Base-by-base conservation (phyloP, 2,888 invertebrate genomes). In the Platerodrilus igneus region DNA sequence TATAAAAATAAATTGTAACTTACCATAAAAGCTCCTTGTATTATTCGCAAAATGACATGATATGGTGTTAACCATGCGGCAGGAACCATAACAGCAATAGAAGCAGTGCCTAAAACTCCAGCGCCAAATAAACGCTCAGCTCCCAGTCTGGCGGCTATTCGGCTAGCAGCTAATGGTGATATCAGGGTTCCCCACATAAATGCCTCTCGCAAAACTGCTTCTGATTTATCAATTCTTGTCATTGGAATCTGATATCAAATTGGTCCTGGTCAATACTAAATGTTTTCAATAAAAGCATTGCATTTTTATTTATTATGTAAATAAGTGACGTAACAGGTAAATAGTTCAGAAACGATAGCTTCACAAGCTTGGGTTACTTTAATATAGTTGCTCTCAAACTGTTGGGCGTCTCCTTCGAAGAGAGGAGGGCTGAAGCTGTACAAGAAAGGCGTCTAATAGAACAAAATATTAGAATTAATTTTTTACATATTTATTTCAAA, bases 151-250 rank as follows among this genome's bases (percentile, higher is more conserved):
- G 73, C 75, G 52, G 75, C 75, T 17, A 76, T 71, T 37, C 75
- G 62, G 51, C 74, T 75, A 2, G 75, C 75, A 1, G 72, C 74
- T 18, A 76, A 55, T 2, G 75, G 76, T 1, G 75, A 74, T 6
- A 75, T 68, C 1, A 76, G 61, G 37, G 75, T 74, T 9, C 76
- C 76, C 76, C 76, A 76, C 55, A 76, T 66, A 50, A 74, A 76
- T 3, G 75, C 74, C 48, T 75, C 74, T 10, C 76, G 63, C 57
- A 76, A 64, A 21, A 73, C 71, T 1, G 74, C 71, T 52, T 75
- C 76, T 2, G 73, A 70, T 43, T 71, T 63, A 51, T 76, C 76
- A 6, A 73, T 74, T 49, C 70, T 68, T 0, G 74, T 73, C 60
- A 75, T 66, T 4, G 69, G 69, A 46, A 69, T 69, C 69, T 69